Conservation (phyloP, 2,888 invertebrate genomes). For the Drosophila pseudotakahashii region DNA sequence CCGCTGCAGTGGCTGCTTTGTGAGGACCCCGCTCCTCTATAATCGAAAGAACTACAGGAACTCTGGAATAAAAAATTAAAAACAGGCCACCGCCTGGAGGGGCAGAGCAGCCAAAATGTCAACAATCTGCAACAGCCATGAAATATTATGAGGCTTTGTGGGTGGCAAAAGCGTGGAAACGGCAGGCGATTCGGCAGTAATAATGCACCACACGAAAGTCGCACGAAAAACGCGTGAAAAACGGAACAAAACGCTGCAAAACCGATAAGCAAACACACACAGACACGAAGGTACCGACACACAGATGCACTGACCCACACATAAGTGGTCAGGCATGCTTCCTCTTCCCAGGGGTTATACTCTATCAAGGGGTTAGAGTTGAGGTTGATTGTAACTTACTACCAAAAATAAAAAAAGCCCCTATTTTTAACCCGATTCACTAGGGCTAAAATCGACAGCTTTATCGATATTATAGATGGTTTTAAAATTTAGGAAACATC, state of each 20-base stretch:
- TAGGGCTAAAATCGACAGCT: too few relatives aligned
- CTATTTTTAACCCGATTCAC: too few relatives aligned
- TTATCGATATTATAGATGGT: too few relatives aligned
- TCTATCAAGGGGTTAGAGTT: neutral
- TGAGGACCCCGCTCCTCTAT: conserved; percentile 38
- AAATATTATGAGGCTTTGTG: conserved; percentile 69
- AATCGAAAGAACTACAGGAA: conserved; percentile 48
- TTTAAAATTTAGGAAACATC: too few relatives aligned
- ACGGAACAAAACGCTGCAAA: conserved; percentile 43
- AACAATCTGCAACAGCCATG: conserved; percentile 72
- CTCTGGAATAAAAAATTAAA: neutral
- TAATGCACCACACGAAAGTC: conserved; percentile 54
- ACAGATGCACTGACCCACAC: conserved; percentile 20
- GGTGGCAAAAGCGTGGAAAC: neutral
- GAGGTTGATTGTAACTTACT: too few relatives aligned
- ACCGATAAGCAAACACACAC: conserved; percentile 17
- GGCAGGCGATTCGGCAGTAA: conserved; percentile 61
- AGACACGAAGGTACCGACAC: conserved; percentile 4
- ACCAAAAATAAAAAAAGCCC: too few relatives aligned
- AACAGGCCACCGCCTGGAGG: neutral
- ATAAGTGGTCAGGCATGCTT: conserved; percentile 19
- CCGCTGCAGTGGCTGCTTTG: conserved; percentile 48
- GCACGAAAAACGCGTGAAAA: conserved; percentile 53
- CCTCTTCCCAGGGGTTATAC: neutral
- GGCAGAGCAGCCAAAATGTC: conserved; percentile 55